Base-by-base conservation (phyloP, 1,140 invertebrate genomes). In the Polypedilum vanderplanki region DNA sequence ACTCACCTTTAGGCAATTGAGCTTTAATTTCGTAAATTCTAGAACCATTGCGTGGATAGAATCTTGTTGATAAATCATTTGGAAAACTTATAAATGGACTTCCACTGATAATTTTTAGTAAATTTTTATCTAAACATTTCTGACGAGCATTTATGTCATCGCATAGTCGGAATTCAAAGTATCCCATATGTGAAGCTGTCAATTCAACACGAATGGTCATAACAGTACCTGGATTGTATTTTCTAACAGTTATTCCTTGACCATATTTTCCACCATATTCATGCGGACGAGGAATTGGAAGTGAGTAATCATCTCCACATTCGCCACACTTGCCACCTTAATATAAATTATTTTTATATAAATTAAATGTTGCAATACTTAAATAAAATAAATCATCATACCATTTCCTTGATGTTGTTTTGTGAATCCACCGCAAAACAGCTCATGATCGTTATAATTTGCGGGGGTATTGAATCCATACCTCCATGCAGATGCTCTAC, bases 381-480 rank as follows among this genome's bases (percentile, higher is more conserved):
- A 46, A 46, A n/a, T 57, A 12, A 33, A 5, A 57, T 15, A 57
- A 57, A 46, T 46, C 41, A n/a, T n/a, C 46, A 15, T 57, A 57
- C 46, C 79, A 77, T 89, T 90, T 17, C 77, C 81, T 73, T 86
- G 84, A 89, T 91, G 93, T 79, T 94, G 92, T 75, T 90, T 85
- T 1, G 88, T 86, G 79, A 93, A 93, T 3, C 94, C 94, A 2
- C 94, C 94, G 81, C 95, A 97, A 82, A 91, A 95, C 1, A 92
- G 86, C 80, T 96, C 92, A 80, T 95, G 91, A 80, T 97, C 95
- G 79, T 96, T 94, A 83, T 95, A 96, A 80, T 94, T 91, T 67
- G 86, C 85, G 3, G 89, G 88, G 3, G 91, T 92, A 75, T 88
- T 83, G 81, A 90, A 93, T 40, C 91, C 90, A 79, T 87, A 88